Conservation (phyloP, 2,113 vertebrate species). For the Scomber japonicus region DNA sequence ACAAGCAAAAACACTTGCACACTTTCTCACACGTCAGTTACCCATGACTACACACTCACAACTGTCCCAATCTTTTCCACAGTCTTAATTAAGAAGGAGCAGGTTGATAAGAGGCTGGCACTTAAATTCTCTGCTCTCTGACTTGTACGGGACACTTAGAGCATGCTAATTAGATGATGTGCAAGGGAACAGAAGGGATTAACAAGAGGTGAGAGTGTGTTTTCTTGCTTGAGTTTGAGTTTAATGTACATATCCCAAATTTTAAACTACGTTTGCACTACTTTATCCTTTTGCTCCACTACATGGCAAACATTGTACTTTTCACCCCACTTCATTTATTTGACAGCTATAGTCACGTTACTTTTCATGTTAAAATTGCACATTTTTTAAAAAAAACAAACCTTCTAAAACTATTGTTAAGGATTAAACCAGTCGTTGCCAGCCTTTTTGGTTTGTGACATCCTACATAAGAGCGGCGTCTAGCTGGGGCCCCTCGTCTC, state of each 20-base stretch:
- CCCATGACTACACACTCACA: conserved; percentile 24
- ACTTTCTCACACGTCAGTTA: conserved; percentile 22
- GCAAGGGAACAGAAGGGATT: conserved; percentile 40
- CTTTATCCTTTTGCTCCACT: no score
- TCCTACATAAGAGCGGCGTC: neutral
- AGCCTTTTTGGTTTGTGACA: neutral
- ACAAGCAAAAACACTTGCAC: neutral
- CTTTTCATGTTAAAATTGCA: no score
- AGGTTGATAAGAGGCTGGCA: conserved; percentile 18
- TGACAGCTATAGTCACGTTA: no score
- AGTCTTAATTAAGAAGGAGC: conserved; percentile 41
- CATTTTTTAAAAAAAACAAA: no score
- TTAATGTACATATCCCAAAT: neutral
- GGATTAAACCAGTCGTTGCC: no score
- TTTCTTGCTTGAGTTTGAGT: conserved; percentile 11
- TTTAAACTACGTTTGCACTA: no score
- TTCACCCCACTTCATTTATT: neutral
- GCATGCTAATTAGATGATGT: conserved; percentile 50
- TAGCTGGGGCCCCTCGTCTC: no score
- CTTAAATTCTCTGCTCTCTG: conserved; percentile 23
- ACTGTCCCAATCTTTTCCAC: conserved; percentile 34
- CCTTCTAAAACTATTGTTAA: neutral
- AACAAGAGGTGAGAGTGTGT: conserved; percentile 4
- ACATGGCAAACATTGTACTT: no score
- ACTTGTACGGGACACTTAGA: conserved; percentile 20